phyloP scores from a whole-genome alignment of 2,797 vertebrate genomes.

The Poecilia gillii region DNA sequence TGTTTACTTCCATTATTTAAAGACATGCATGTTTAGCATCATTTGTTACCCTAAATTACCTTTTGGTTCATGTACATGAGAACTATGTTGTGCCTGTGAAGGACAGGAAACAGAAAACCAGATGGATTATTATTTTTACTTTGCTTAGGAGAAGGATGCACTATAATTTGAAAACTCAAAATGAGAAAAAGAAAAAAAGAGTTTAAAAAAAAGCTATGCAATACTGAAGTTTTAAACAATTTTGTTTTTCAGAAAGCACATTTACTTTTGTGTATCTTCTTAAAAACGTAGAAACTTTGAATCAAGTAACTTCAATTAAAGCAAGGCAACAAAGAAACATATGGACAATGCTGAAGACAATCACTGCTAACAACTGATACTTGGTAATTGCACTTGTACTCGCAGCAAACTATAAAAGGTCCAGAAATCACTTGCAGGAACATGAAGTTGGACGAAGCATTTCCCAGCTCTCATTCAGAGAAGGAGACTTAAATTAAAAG shows the following conservation, averaged over 20 bases:
- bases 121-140: not conserved
- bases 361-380: not conserved
- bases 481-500: not conserved
- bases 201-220: not conserved
- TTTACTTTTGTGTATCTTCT: not conserved
- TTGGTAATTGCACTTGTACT: not conserved
- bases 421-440: not conserved
- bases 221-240: not conserved
- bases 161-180: not conserved
- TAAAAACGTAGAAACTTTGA: not conserved
- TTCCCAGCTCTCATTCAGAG: not conserved
- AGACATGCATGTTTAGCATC: not conserved
- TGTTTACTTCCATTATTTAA: not conserved
- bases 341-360: not conserved
- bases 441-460: not conserved
- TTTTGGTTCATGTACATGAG: not conserved
- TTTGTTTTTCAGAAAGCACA: not conserved
- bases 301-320: not conserved
- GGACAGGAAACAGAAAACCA: not conserved
- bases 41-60: not conserved
- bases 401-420: not conserved
- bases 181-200: not conserved
- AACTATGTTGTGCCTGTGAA: not conserved
- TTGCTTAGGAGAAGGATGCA: not conserved
- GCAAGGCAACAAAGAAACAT: not conserved